A percentile compares a stretch with the other conserved stretches of the same genome.
Evolutionary conservation across 92 coral and sea anemone species (phyloP).

Genomic region (Nematostella vectensis): DNA sequence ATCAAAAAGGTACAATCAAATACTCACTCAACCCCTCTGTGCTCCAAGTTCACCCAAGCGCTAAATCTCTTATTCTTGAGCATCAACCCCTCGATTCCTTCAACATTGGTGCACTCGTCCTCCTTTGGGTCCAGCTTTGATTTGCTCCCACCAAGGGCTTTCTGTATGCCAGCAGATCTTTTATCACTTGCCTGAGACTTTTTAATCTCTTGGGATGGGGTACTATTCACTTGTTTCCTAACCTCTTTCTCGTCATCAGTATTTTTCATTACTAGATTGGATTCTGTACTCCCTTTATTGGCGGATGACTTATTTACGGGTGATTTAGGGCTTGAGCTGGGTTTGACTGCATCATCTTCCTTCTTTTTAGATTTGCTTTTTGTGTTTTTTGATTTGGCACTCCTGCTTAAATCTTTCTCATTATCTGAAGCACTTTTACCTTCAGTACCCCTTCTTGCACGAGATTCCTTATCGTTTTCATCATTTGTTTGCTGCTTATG

Average conservation of each 20-base stretch:
- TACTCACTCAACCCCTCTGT: constrained; percentile 80
- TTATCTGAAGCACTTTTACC: too few species aligned
- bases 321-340: too few species aligned
- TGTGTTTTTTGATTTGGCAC: too few species aligned
- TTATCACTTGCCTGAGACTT: background rate
- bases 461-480: too few species aligned
- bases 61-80: constrained; percentile 48
- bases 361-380: too few species aligned
- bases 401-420: too few species aligned
- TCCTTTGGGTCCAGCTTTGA: constrained; percentile 8
- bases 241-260: background rate
- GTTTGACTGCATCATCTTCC: too few species aligned
- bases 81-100: constrained; percentile 35
- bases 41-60: constrained; percentile 54
- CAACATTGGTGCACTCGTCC: constrained; percentile 38
- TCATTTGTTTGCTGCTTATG: too few species aligned
- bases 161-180: background rate
- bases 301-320: background rate
- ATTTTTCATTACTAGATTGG: background rate
- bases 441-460: too few species aligned
- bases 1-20: background rate
- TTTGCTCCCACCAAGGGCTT: too few species aligned
- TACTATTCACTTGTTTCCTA: too few species aligned
- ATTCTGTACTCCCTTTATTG: background rate
- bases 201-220: background rate